Conservation (phyloP, 1,140 invertebrate species). For the Leguminivora glycinivorella region DNA sequence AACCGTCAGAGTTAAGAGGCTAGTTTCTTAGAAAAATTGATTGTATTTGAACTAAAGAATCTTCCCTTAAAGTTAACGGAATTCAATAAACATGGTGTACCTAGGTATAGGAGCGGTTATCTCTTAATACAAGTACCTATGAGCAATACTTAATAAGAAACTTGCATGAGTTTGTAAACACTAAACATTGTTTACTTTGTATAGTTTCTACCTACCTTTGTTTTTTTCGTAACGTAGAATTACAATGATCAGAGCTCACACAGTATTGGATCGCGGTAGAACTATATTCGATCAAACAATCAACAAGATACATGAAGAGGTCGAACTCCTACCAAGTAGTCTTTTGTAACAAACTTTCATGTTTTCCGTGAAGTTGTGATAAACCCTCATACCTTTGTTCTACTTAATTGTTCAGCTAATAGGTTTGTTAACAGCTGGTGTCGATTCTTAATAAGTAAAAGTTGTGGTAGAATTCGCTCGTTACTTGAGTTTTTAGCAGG, state of each 20-base stretch:
- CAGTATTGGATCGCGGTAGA: not conserved
- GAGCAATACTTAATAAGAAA: too few relatives aligned
- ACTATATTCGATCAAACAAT: not conserved
- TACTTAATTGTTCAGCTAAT: constrained; percentile 15
- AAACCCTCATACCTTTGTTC: constrained; percentile 18
- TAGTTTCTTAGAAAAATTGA: too few relatives aligned
- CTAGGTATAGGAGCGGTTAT: too few relatives aligned
- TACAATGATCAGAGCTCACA: not conserved
- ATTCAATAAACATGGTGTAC: too few relatives aligned
- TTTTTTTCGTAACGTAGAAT: too few relatives aligned
- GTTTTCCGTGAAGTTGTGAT: constrained; percentile 19
- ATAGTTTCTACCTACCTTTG: too few relatives aligned
- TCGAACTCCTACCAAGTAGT: not conserved
- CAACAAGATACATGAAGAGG: not conserved
- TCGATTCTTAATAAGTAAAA: constrained; percentile 14
- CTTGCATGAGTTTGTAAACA: too few relatives aligned
- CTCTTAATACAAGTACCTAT: too few relatives aligned
- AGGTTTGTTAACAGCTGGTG: constrained; percentile 23
- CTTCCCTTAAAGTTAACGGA: too few relatives aligned
- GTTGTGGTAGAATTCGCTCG: not conserved
- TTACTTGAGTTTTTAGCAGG: not conserved
- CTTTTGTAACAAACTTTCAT: constrained; percentile 3
- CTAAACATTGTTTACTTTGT: too few relatives aligned
- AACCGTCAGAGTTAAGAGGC: too few relatives aligned
- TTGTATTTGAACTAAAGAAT: too few relatives aligned